These are phyloP conservation scores for Tridacna gigas DNA, from an alignment of 2,888 invertebrate genomes.

Conservation along the genomic window DNA sequence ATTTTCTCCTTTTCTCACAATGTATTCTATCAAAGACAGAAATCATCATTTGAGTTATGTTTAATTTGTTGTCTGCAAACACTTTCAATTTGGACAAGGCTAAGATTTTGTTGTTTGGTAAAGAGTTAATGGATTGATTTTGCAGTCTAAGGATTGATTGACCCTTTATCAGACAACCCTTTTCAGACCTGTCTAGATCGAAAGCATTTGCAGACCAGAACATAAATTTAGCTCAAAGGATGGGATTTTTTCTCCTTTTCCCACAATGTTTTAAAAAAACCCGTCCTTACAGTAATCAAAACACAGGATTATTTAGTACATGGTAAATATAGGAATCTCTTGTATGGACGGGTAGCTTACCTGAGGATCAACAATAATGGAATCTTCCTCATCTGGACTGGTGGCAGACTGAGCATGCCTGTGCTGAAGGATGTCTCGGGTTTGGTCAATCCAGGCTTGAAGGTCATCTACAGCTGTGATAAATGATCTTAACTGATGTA, in stretches of 20 bases:
- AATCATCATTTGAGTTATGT: too few relatives aligned
- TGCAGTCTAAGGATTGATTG: too few relatives aligned
- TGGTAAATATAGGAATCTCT: neutral
- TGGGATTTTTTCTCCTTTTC: neutral
- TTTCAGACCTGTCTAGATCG: too few relatives aligned
- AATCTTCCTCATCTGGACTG: conserved; percentile 75
- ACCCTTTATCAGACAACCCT: too few relatives aligned
- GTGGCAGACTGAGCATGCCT: conserved; percentile 80
- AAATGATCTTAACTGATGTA: conserved; percentile 73
- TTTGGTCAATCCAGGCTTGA: conserved; percentile 76
- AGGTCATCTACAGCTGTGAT: conserved; percentile 79
- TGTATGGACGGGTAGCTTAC: conserved; percentile 52
- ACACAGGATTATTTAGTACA: neutral
- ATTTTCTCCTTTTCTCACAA: too few relatives aligned
- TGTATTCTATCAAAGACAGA: too few relatives aligned
- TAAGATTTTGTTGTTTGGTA: too few relatives aligned
- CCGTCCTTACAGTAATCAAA: neutral
- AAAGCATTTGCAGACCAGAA: neutral
- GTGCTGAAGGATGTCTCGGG: conserved; percentile 78
- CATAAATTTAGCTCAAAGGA: neutral
- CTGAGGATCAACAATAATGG: conserved; percentile 78
- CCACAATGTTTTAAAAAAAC: neutral
- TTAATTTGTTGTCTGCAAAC: too few relatives aligned
- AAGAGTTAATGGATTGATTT: too few relatives aligned
- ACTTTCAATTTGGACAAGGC: too few relatives aligned